Evolutionary conservation across 2,797 vertebrate species (phyloP), one percentile per base, ranked within the genome.

Genomic region (Sebastolobus altivelis): DNA sequence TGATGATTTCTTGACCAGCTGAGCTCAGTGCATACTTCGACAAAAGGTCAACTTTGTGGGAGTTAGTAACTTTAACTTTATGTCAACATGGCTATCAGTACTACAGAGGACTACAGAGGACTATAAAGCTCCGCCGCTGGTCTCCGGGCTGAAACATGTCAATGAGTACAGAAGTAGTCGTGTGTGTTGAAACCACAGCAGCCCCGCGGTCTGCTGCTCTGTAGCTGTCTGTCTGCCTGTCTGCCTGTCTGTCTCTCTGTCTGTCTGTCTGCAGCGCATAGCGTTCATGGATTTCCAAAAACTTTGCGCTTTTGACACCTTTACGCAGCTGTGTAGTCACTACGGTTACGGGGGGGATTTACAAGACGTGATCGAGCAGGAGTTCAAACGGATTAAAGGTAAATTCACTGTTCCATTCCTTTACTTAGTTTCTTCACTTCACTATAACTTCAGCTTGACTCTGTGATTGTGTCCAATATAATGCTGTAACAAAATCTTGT

Each of bases 321-420:
- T 94, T 27, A 80, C 78, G 69, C 83, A 86, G 72, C 2, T 85
- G 20, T 95, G 94, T 80, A 46, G 78, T 38, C 84, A 78, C 52
- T 95, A 95, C 62, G 95, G 94, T 2, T 94, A 95, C 13, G 89
- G 54, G 1, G 67, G 11, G 22, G 76, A 94, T 66, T 77, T 95
- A 0, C 22, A 70, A 13, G 90, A 91, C 14, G 52, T 93, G 77
- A 79, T 93, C 20, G 83, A 89, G 65, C 70, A 38, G 33, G 95
- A 96, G 81, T 96, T 96, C 73, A 46, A 69, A 0, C 88, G 96
- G 65, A 89, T 89, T 13, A 94, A 94, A 95, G 96, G 96, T 96
- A 93, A 79, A 16, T 7, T 16, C 49, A 4, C n/a, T 18, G 25
- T 25, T 25, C 25, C 25, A 25, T 25, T 25, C 25, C 25, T 25